Base-by-base conservation (phyloP, 2,888 invertebrate species). In the Gymnoscelis rufifasciata region DNA sequence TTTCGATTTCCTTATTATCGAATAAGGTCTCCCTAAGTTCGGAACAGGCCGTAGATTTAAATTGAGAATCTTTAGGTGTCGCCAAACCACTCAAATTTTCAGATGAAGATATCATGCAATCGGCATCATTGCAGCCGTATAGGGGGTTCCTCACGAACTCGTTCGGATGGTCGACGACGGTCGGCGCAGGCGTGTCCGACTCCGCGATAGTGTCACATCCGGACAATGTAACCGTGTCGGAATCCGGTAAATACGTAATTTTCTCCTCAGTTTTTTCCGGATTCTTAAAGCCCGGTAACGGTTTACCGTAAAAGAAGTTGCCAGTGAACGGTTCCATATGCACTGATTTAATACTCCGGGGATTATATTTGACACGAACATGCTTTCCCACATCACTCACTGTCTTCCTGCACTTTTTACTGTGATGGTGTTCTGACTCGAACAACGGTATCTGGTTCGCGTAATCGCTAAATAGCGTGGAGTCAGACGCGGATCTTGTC, bases 381-480 rank as follows among this genome's bases (percentile, higher is more conserved):
- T 71, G 76, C 70, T 78, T 83, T 44, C 73, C 76, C 51, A 76
- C 78, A 67, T 83, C 83, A 71, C 83, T 87, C 56, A 72, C 72
- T 35, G 81, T 67, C 62, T 83, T 87, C 57, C 74, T 82, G 64
- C 82, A 83, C 68, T 75, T 82, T 59, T 74, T 82, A 43, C 58
- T 71, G 40, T 67, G 71, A 14, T 66, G 58, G 52, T 66, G 76
- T 46, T 78, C 78, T 54, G 73, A 81, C 47, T 88, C 88, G 56
- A 89, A 89, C 33, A 89, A 62, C 48, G 79, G 66, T 59, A 89
- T 79, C 69, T 89, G 89, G 56, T 86, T 88, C 6, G 78, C 71
- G 62, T 88, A 89, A 59, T 89, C 89, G 68, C 89, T 89, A 67
- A 89, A 88, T 38, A 89, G 76, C 24, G 88, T 89, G 0, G 89